Percentiles rank a stretch among this genome's conserved stretches.
phyloP scores from a whole-genome alignment of 2,888 invertebrate species.

The Leucophenga maculata region DNA sequence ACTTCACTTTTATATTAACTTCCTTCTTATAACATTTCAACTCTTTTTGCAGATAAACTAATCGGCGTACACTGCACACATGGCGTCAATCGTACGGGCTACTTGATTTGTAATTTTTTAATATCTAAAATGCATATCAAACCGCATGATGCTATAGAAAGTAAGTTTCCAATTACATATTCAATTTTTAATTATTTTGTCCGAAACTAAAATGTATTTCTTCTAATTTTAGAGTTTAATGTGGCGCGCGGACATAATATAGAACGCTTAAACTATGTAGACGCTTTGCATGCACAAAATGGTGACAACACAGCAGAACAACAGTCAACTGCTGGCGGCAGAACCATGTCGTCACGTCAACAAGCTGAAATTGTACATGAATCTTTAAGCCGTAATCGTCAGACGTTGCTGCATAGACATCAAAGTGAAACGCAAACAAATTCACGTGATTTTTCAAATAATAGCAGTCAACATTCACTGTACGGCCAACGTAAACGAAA shows the following conservation, averaged over 20 bases:
- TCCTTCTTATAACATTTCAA: too few relatives aligned
- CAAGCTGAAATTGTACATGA: neutral
- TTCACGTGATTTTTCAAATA: too few relatives aligned
- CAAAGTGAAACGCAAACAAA: neutral
- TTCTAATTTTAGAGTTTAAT: conserved; percentile 75
- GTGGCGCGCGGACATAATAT: conserved; percentile 79
- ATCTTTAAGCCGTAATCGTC: too few relatives aligned
- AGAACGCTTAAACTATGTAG: conserved; percentile 76
- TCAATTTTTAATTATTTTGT: neutral
- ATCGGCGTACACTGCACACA: conserved; percentile 89
- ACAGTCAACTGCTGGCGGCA: too few relatives aligned
- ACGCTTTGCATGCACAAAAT: conserved; percentile 36
- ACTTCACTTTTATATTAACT: too few relatives aligned
- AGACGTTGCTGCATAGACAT: neutral
- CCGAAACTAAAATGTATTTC: neutral
- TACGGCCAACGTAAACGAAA: too few relatives aligned
- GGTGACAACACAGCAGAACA: neutral
- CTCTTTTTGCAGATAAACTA: conserved; percentile 76
- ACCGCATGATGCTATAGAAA: conserved; percentile 75
- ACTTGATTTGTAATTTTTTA: conserved; percentile 84
- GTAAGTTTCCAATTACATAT: conserved; percentile 70
- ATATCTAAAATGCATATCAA: conserved; percentile 76
- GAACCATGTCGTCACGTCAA: too few relatives aligned
- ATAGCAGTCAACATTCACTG: too few relatives aligned
- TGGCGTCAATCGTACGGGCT: conserved; percentile 86